A percentile compares a stretch with the other conserved stretches of the same genome.
These are phyloP conservation scores for Drosophila funebris DNA, from an alignment of 1,140 invertebrate species.

Conservation along the genomic window DNA sequence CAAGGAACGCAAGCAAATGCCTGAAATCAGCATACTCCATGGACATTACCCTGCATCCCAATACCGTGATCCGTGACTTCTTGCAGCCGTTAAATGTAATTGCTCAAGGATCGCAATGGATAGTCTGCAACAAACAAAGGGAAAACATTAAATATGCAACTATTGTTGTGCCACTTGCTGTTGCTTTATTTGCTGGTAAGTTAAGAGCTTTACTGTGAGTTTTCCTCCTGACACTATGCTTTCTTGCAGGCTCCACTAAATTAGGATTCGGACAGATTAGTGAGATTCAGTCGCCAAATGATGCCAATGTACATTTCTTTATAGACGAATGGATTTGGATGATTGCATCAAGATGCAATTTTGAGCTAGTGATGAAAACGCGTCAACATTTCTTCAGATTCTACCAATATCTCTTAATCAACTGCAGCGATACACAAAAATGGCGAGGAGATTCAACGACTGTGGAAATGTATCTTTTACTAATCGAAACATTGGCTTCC, in stretches of 20 bases:
- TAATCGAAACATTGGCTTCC: constrained; percentile 46
- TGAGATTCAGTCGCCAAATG: neutral
- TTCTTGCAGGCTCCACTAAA: constrained; percentile 26
- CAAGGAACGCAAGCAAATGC: constrained; percentile 2
- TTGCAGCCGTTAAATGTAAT: constrained; percentile 74
- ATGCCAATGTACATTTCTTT: constrained; percentile 46
- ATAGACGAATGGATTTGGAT: constrained; percentile 94
- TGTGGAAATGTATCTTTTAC: neutral
- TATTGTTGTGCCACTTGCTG: constrained; percentile 90
- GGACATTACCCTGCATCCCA: constrained; percentile 75
- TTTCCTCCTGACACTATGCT: neutral
- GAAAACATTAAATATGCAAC: constrained; percentile 91
- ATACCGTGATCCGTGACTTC: constrained; percentile 87
- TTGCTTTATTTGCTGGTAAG: constrained; percentile 87
- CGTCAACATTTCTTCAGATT: constrained; percentile 89
- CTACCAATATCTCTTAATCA: constrained; percentile 55
- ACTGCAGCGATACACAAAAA: constrained; percentile 52
- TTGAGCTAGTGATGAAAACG: constrained; percentile 88
- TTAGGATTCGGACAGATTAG: constrained; percentile 19
- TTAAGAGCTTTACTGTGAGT: too few species aligned
- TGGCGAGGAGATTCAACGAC: constrained; percentile 20
- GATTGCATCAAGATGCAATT: constrained; percentile 87
- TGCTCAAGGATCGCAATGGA: constrained; percentile 88
- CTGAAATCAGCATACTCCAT: constrained; percentile 49
- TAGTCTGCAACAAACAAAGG: constrained; percentile 93